These are phyloP conservation scores for Notocelia uddmanniana DNA, from an alignment of 2,888 invertebrate genomes.

Conservation along the genomic window DNA sequence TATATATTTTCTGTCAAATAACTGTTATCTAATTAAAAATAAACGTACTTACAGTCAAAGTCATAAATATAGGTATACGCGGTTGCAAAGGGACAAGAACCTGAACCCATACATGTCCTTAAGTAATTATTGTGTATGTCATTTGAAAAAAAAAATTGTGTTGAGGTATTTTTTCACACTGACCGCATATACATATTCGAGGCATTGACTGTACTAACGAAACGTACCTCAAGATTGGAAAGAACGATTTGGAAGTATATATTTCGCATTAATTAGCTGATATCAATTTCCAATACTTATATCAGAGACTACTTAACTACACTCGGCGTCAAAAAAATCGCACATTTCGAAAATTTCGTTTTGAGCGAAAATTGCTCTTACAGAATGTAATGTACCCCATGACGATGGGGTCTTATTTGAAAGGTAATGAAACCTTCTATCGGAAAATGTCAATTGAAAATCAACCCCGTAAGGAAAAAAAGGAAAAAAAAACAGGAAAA, in stretches of 20 bases:
- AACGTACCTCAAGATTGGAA: slow-evolving; percentile 56
- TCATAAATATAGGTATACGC: background rate
- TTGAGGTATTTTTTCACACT: background rate
- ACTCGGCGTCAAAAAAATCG: too few relatives aligned
- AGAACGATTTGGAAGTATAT: slow-evolving; percentile 49
- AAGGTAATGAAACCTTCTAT: too few relatives aligned
- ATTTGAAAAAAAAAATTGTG: too few relatives aligned
- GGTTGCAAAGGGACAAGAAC: background rate
- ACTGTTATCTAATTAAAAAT: slow-evolving; percentile 62
- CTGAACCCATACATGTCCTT: too few relatives aligned
- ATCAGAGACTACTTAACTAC: too few relatives aligned
- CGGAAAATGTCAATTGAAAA: too few relatives aligned
- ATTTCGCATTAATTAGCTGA: background rate
- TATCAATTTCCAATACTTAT: background rate
- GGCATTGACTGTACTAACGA: slow-evolving; percentile 52
- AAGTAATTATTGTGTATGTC: background rate
- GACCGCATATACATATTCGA: background rate
- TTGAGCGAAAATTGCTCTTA: too few relatives aligned
- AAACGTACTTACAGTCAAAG: slow-evolving; percentile 54
- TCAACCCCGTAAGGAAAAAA: too few relatives aligned
- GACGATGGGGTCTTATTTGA: too few relatives aligned
- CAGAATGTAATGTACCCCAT: too few relatives aligned
- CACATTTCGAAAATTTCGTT: too few relatives aligned
- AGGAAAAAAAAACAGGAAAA: too few relatives aligned
- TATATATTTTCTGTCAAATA: slow-evolving; percentile 27